phyloP scores from a whole-genome alignment of 2,888 invertebrate species.

The Acanthoscelides obtectus region DNA sequence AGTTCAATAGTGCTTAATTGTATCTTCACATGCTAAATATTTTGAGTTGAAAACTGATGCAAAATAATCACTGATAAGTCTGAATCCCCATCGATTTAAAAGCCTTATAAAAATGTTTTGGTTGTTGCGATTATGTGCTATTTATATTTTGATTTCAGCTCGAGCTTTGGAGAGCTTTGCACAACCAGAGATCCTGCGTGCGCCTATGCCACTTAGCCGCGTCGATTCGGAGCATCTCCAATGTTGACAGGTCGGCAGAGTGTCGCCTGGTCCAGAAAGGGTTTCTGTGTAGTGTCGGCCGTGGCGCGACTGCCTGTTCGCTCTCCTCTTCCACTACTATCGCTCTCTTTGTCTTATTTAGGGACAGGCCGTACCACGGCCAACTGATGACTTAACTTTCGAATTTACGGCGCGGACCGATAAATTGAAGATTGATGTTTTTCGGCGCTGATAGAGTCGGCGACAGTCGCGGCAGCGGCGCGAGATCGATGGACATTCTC shows the following conservation, averaged over 20 bases:
- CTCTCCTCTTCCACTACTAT: background rate
- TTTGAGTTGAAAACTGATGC: no score
- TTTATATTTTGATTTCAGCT: no score
- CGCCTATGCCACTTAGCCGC: background rate
- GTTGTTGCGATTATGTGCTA: no score
- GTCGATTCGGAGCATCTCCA: background rate
- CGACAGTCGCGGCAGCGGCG: background rate
- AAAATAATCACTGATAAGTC: no score
- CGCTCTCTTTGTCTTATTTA: background rate
- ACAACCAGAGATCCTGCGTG: background rate
- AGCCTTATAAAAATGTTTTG: no score
- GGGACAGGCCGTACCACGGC: background rate
- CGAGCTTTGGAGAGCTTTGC: background rate
- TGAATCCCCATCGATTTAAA: no score
- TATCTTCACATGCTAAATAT: no score
- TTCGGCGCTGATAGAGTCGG: background rate
- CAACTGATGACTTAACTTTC: constrained; percentile 25
- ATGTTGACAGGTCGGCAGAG: constrained; percentile 37
- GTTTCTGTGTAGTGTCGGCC: constrained; percentile 46
- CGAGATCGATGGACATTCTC: background rate
- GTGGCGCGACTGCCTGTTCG: constrained; percentile 5
- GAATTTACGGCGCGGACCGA: constrained; percentile 2
- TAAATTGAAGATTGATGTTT: constrained; percentile 3
- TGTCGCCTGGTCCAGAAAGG: constrained; percentile 48
- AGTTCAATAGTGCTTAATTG: no score